Evolutionary conservation across 2,888 invertebrate genomes (phyloP), one percentile per base, ranked within the genome.

Genomic region (Drosophila fulvimacula): DNA sequence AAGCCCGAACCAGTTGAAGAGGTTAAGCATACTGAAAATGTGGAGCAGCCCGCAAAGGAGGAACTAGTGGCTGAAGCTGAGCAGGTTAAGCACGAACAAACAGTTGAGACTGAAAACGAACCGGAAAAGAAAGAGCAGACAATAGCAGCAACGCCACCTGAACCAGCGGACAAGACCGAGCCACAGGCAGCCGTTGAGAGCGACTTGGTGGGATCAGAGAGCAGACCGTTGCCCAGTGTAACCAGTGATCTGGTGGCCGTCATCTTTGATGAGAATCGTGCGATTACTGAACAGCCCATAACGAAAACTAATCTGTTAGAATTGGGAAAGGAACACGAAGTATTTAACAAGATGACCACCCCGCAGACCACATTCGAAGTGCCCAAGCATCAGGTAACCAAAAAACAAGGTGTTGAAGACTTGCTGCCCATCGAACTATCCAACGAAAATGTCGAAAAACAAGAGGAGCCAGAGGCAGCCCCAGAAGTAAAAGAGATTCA

Each of bases 331-430:
- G 80, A 89, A n/a, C 76, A 84, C 38, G 76, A 76, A 53, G 21
- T 34, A 9, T 30, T 62, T 0, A 63, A 59, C 3, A 52, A 24
- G 15, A 59, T 56, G 19, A 70, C 68, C 17, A 73, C 79, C 11
- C 61, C 71, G 1, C 38, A 44, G 17, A 64, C 89, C 38, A 42
- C 15, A n/a, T 62, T 57, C 3, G 88, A 87, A 42, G 56, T 65
- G n/a, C 46, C 72, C 39, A 80, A 89, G 41, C 85, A 85, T 48
- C 85, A 85, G 21, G 88, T 85, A 39, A 88, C 88, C 32, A 85
- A 89, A 30, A 85, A 85, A 21, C 85, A 87, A 36, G 85, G 85
- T 3, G 85, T 85, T 1, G 85, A 82, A 13, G 69, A 81, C n/a
- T 46, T 78, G 6, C 52, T 73, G 17, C 72, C 82, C 10, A 53